A percentile compares a stretch with the other conserved stretches of the same genome.
Evolutionary conservation across 1,140 invertebrate species (phyloP).

Genomic region (Halyomorpha halys): DNA sequence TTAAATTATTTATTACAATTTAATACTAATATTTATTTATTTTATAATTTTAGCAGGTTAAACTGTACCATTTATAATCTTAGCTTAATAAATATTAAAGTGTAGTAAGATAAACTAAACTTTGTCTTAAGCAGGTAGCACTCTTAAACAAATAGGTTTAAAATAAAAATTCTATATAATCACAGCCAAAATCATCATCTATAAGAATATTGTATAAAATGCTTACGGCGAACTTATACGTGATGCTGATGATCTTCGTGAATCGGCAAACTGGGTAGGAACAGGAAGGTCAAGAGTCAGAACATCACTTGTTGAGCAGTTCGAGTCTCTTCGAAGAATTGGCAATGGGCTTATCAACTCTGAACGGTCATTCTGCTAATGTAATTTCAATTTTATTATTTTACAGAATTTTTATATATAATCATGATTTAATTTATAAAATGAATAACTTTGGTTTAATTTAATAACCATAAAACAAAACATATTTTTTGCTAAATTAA

Average conservation of each 20-base stretch:
- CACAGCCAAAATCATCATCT: no score
- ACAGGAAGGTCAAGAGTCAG: conserved; percentile 33
- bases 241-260: conserved; percentile 26
- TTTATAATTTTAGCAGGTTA: no score
- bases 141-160: no score
- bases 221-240: conserved; percentile 17
- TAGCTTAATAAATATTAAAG: no score
- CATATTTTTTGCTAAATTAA: no score
- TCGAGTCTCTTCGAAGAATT: conserved; percentile 52
- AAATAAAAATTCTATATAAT: no score
- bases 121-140: no score
- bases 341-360: conserved; percentile 43
- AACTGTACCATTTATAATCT: no score
- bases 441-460: neutral
- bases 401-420: neutral
- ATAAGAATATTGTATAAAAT: neutral
- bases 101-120: no score
- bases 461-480: neutral
- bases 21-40: no score
- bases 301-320: conserved; percentile 42
- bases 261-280: conserved; percentile 37
- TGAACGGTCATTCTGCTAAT: conserved; percentile 18
- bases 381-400: neutral
- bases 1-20: no score
- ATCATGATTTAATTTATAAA: neutral